phyloP scores from a whole-genome alignment of 2,888 invertebrate species.

The Cosmia pyralina region DNA sequence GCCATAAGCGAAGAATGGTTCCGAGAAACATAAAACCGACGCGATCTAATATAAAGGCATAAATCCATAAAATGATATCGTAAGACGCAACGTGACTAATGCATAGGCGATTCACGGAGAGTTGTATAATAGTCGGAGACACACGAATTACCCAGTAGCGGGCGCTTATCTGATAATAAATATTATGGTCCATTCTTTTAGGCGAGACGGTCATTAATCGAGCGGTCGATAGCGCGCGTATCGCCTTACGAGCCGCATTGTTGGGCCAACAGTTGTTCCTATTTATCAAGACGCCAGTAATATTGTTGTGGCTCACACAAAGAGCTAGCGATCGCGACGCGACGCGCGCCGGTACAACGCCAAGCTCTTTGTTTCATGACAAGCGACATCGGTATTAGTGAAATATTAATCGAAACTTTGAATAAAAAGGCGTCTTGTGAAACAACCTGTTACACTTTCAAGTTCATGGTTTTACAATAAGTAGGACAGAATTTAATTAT shows the following conservation, averaged over 20 bases:
- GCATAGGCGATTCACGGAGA: conserved; percentile 83
- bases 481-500: conserved; percentile 21
- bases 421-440: conserved; percentile 41
- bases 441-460: conserved; percentile 33
- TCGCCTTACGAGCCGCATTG: conserved; percentile 88
- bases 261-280: conserved; percentile 87
- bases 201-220: conserved; percentile 89
- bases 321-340: conserved; percentile 76
- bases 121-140: conserved; percentile 85
- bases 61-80: conserved; percentile 85
- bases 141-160: conserved; percentile 89
- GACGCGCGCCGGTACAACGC: conserved; percentile 71
- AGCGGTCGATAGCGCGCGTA: conserved; percentile 87
- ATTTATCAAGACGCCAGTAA: conserved; percentile 89
- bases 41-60: conserved; percentile 79
- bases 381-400: conserved; percentile 82
- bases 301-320: conserved; percentile 85
- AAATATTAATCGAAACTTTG: conserved; percentile 78
- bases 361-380: conserved; percentile 83
- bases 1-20: conserved; percentile 69
- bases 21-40: conserved; percentile 80
- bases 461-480: conserved; percentile 10
- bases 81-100: conserved; percentile 85
- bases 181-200: conserved; percentile 90
- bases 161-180: conserved; percentile 89